Evolutionary conservation across 2,797 vertebrate genomes (phyloP).

Genomic region (Paedocypris micromegethes): DNA sequence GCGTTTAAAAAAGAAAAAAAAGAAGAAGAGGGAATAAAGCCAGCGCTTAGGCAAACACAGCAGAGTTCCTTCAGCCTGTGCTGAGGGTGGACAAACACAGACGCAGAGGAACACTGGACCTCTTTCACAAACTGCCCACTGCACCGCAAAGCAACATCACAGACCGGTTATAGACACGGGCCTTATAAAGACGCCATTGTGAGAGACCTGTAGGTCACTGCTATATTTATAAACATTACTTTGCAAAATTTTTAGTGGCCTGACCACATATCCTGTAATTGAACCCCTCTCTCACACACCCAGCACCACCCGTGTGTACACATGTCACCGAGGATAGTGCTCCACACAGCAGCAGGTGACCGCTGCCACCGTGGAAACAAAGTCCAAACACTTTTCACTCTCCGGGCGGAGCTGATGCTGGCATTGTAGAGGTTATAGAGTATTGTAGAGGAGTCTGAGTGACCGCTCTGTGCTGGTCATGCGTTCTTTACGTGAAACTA

Average conservation of each 20-base stretch:
- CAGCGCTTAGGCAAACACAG: slow-evolving; percentile 39
- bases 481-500: too few relatives aligned
- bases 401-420: too few relatives aligned
- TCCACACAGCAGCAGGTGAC: slow-evolving; percentile 29
- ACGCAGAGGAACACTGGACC: slow-evolving; percentile 42
- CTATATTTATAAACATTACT: slow-evolving; percentile 57
- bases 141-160: slow-evolving; percentile 44
- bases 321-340: slow-evolving; percentile 28
- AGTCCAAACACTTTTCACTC: neutral
- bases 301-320: slow-evolving; percentile 35
- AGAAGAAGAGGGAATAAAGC: slow-evolving; percentile 12
- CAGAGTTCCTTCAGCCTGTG: slow-evolving; percentile 45
- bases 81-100: slow-evolving; percentile 40
- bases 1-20: slow-evolving; percentile 34
- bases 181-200: slow-evolving; percentile 49
- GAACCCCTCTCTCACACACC: slow-evolving; percentile 36
- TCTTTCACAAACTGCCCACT: slow-evolving; percentile 44
- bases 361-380: slow-evolving; percentile 14
- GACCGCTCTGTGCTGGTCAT: too few relatives aligned
- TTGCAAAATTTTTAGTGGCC: slow-evolving; percentile 51
- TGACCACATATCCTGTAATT: slow-evolving; percentile 53
- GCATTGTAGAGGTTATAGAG: too few relatives aligned
- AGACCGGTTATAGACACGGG: slow-evolving; percentile 38
- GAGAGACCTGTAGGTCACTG: slow-evolving; percentile 49
- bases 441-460: too few relatives aligned